Evolutionary conservation across 2,113 vertebrate species (phyloP).

Genomic region (Podilymbus podiceps): DNA sequence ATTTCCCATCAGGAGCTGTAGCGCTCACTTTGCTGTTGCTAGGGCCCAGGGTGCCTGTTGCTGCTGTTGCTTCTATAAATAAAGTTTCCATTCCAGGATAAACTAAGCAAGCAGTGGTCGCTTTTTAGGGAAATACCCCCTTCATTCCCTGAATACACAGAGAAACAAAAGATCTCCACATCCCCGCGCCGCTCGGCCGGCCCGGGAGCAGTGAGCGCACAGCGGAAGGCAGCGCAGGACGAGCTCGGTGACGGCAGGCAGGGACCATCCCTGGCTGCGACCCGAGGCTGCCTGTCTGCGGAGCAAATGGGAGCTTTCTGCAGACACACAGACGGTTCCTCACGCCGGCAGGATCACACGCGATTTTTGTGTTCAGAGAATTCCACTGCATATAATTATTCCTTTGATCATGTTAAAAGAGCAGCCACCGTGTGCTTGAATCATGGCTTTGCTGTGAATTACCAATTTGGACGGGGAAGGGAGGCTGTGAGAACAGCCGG

Average conservation of each 20-base stretch:
- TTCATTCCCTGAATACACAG: not conserved
- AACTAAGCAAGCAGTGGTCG: not conserved
- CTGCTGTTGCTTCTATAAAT: slow-evolving; percentile 32
- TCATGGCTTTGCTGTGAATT: slow-evolving; percentile 58
- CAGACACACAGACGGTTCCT: slow-evolving; percentile 42
- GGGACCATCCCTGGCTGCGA: not conserved
- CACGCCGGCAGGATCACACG: slow-evolving; percentile 59
- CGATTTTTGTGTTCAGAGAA: slow-evolving; percentile 65
- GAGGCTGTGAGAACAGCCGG: slow-evolving; percentile 1
- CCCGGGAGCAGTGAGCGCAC: not conserved
- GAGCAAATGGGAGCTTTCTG: slow-evolving; percentile 54
- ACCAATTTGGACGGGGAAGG: slow-evolving; percentile 12
- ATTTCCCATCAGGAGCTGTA: not conserved
- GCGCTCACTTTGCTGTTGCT: slow-evolving; percentile 33
- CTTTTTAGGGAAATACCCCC: not conserved
- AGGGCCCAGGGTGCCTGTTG: not conserved
- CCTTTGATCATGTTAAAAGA: slow-evolving; percentile 75
- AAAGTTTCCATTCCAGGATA: slow-evolving; percentile 26
- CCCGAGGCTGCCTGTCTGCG: slow-evolving; percentile 44
- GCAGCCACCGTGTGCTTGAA: slow-evolving; percentile 53
- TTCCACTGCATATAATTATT: slow-evolving; percentile 71
- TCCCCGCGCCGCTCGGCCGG: fast-evolving
- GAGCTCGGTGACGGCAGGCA: not conserved
- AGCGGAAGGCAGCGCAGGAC: not conserved
- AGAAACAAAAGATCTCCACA: not conserved